Evolutionary conservation across 2,888 invertebrate species (phyloP).

Genomic region (Hypomecis punctinalis): DNA sequence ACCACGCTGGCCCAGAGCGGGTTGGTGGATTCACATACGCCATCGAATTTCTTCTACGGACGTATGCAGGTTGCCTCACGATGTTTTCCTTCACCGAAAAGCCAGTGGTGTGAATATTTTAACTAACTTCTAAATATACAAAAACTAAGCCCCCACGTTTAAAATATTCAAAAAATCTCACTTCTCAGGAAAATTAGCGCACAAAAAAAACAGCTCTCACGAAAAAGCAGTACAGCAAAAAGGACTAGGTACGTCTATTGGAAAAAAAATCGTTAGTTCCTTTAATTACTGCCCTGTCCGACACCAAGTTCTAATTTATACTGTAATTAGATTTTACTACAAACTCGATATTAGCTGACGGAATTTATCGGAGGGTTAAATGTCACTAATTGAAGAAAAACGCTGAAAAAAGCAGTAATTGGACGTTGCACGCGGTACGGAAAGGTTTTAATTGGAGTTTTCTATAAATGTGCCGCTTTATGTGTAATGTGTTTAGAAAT

Average conservation of each 20-base stretch:
- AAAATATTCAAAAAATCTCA: not conserved
- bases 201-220: not conserved
- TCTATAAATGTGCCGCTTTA: not conserved
- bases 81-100: too few species aligned
- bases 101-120: too few species aligned
- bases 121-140: too few species aligned
- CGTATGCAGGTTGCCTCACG: too few species aligned
- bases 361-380: conserved; percentile 34
- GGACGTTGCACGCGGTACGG: conserved; percentile 39
- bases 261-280: conserved; percentile 53
- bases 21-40: too few species aligned
- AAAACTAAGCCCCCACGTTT: too few species aligned
- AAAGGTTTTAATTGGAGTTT: conserved; percentile 59
- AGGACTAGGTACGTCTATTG: not conserved
- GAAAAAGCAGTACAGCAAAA: too few species aligned
- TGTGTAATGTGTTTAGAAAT: not conserved
- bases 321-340: conserved; percentile 72
- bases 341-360: conserved; percentile 30
- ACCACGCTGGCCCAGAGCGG: too few species aligned
- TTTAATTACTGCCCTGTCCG: conserved; percentile 69
- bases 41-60: too few species aligned
- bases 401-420: conserved; percentile 17
- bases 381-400: conserved; percentile 31
- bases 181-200: not conserved
- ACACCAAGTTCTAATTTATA: conserved; percentile 67